phyloP scores from a whole-genome alignment of 2,888 invertebrate genomes.

The Ariolimax columbianus region DNA sequence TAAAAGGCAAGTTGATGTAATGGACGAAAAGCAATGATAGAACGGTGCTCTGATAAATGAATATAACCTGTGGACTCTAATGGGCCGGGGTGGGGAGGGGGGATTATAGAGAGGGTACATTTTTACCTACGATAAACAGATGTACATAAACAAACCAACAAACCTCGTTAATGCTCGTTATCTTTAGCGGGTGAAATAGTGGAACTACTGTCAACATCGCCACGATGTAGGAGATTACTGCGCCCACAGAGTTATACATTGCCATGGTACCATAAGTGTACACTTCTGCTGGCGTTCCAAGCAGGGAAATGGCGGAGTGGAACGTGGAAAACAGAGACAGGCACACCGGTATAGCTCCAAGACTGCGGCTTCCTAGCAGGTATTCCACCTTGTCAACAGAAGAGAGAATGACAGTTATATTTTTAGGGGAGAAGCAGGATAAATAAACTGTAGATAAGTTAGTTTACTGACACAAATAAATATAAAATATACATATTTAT shows the following conservation, averaged over 20 bases:
- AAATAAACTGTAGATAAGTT: too few species aligned
- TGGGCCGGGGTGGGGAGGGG: too few species aligned
- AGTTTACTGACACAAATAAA: too few species aligned
- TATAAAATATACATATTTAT: too few species aligned
- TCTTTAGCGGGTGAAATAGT: slow-evolving; percentile 59
- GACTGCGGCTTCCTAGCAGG: slow-evolving; percentile 59
- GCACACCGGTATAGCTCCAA: slow-evolving; percentile 60
- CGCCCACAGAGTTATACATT: slow-evolving; percentile 53
- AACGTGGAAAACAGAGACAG: slow-evolving; percentile 66
- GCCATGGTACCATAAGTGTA: slow-evolving; percentile 61
- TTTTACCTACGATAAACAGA: background rate
- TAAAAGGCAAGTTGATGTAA: too few species aligned
- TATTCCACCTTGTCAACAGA: slow-evolving; percentile 58
- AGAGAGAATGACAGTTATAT: background rate
- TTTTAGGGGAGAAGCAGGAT: too few species aligned
- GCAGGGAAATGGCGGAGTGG: slow-evolving; percentile 65
- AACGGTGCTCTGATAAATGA: too few species aligned
- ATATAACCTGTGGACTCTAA: too few species aligned
- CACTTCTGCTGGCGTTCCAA: slow-evolving; percentile 63
- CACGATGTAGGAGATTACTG: slow-evolving; percentile 49
- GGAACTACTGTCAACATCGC: slow-evolving; percentile 56
- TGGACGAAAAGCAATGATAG: too few species aligned
- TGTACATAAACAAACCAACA: background rate
- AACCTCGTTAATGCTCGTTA: slow-evolving; percentile 58
- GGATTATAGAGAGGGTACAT: too few species aligned